Conservation (phyloP, 2,888 invertebrate genomes). For the Drosophila formosana region DNA sequence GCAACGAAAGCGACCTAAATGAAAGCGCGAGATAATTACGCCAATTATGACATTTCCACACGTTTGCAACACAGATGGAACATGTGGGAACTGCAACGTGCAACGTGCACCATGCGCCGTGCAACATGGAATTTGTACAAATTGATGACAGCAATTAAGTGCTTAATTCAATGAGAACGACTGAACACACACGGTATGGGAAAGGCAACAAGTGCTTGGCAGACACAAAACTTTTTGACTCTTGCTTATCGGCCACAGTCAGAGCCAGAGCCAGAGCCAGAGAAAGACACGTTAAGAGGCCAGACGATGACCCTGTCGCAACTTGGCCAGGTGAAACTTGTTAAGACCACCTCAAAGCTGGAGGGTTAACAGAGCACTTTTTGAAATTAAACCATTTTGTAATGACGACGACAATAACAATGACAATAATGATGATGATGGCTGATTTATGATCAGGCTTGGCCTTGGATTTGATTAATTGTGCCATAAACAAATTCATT, state of each 20-base stretch:
- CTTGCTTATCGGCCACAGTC: slow-evolving; percentile 33
- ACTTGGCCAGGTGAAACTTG: slow-evolving; percentile 22
- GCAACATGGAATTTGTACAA: slow-evolving; percentile 60
- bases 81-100: slow-evolving; percentile 67
- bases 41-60: slow-evolving; percentile 65
- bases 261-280: slow-evolving; percentile 3
- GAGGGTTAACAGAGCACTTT: slow-evolving; percentile 14
- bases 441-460: slow-evolving; percentile 58
- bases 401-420: slow-evolving; percentile 16
- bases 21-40: slow-evolving; percentile 69
- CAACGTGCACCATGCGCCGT: not conserved
- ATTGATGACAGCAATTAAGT: slow-evolving; percentile 78
- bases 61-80: slow-evolving; percentile 10
- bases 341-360: slow-evolving; percentile 1
- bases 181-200: slow-evolving; percentile 4
- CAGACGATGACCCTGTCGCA: not conserved
- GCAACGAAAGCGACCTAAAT: slow-evolving; percentile 30
- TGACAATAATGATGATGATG: slow-evolving; percentile 21
- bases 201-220: slow-evolving; percentile 14
- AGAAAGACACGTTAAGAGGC: slow-evolving; percentile 9
- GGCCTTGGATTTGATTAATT: slow-evolving; percentile 63
- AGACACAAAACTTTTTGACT: slow-evolving; percentile 34
- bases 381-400: slow-evolving; percentile 37
- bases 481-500: slow-evolving; percentile 50
- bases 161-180: slow-evolving; percentile 67